Conservation (phyloP, 2,888 invertebrate species). For the Perithous albicinctus region DNA sequence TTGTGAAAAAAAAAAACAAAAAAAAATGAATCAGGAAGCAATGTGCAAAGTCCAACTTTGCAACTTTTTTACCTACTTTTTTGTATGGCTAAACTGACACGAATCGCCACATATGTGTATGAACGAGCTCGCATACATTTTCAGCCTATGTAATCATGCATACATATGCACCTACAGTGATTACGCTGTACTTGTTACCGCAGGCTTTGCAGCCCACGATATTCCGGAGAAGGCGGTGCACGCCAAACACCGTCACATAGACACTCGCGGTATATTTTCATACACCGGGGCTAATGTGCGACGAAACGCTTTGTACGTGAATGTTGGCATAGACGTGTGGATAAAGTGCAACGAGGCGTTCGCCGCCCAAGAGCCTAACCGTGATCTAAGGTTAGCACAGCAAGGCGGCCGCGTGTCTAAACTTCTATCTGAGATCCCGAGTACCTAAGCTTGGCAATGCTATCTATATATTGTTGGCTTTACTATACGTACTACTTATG, state of each 20-base stretch:
- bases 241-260: too few relatives aligned
- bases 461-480: slow-evolving; percentile 3
- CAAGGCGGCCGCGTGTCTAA: slow-evolving; percentile 34
- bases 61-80: too few relatives aligned
- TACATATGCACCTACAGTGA: slow-evolving; percentile 34
- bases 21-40: too few relatives aligned
- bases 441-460: not conserved
- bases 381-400: slow-evolving; percentile 62
- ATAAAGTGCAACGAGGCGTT: slow-evolving; percentile 58
- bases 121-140: slow-evolving; percentile 1
- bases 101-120: slow-evolving; percentile 13
- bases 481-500: slow-evolving; percentile 7
- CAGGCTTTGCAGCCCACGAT: slow-evolving; percentile 25
- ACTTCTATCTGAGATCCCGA: slow-evolving; percentile 30
- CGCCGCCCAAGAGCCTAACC: slow-evolving; percentile 40
- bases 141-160: not conserved
- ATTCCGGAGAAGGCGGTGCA: slow-evolving; percentile 13
- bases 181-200: slow-evolving; percentile 23
- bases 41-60: too few relatives aligned
- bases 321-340: not conserved
- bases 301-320: slow-evolving; percentile 1
- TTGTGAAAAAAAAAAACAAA: too few relatives aligned
- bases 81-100: too few relatives aligned
- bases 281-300: not conserved
- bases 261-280: slow-evolving; percentile 25